A percentile compares a stretch with the other conserved stretches of the same genome.
Evolutionary conservation across 1,140 invertebrate genomes (phyloP).

Genomic region (Brachionus manjavacas): DNA sequence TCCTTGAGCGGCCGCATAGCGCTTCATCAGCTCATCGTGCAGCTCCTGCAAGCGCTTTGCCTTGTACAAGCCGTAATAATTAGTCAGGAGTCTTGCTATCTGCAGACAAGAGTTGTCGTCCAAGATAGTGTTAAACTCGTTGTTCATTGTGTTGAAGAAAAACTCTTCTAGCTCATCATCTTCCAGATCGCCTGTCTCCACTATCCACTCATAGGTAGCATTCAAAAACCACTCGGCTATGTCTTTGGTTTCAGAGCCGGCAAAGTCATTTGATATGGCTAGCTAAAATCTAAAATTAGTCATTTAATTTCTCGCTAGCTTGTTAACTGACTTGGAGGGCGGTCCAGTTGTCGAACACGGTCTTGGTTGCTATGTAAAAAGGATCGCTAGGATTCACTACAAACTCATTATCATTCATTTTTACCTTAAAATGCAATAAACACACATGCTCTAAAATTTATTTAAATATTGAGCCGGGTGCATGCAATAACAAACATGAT

Average conservation of each 20-base stretch:
- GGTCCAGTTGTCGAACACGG: slow-evolving; percentile 7
- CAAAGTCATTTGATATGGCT: slow-evolving; percentile 34
- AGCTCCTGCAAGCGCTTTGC: not conserved
- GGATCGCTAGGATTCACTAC: not conserved
- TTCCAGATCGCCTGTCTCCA: slow-evolving; percentile 41
- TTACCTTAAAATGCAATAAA: not conserved
- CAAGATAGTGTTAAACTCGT: slow-evolving; percentile 40
- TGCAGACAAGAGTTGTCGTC: slow-evolving; percentile 25
- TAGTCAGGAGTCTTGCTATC: not conserved
- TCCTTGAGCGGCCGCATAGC: not conserved
- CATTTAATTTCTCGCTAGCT: too few species aligned
- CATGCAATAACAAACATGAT: too few species aligned
- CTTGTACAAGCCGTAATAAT: not conserved
- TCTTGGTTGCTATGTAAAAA: not conserved
- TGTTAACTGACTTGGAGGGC: not conserved
- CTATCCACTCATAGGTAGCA: slow-evolving; percentile 43
- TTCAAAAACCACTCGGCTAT: slow-evolving; percentile 43
- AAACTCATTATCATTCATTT: slow-evolving; percentile 5
- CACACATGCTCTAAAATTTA: not conserved
- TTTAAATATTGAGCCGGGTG: not conserved
- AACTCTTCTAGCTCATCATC: slow-evolving; percentile 40
- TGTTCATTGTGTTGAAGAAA: slow-evolving; percentile 38
- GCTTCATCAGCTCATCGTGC: not conserved
- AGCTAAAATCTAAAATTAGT: not conserved
- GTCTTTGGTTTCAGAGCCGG: slow-evolving; percentile 33